A percentile compares a stretch with the other conserved stretches of the same genome.
These are phyloP conservation scores for Stenichneumon culpator DNA, from an alignment of 2,888 invertebrate species.

Conservation along the genomic window DNA sequence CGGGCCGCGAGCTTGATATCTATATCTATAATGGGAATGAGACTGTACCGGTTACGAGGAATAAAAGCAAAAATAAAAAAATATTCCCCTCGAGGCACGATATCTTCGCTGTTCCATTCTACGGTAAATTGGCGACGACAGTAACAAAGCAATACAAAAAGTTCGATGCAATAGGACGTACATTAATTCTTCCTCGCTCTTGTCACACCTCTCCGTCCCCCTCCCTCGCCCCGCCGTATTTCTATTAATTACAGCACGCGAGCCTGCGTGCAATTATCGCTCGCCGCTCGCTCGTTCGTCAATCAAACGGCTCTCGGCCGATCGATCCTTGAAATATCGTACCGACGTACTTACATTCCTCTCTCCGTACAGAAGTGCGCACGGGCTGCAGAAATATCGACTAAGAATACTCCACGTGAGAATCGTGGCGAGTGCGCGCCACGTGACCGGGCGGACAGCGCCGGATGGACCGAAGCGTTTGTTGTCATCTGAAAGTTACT, in stretches of 20 bases:
- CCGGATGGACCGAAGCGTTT: not conserved
- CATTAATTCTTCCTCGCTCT: not conserved
- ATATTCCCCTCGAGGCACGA: not conserved
- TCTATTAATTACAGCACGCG: slow-evolving; percentile 31
- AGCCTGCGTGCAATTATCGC: not conserved
- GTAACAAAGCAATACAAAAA: not conserved
- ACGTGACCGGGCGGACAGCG: not conserved
- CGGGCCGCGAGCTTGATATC: not conserved
- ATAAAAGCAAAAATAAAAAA: not conserved
- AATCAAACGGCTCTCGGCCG: not conserved
- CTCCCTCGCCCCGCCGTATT: not conserved
- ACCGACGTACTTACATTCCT: too few relatives aligned
- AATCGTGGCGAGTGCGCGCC: not conserved
- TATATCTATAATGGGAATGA: slow-evolving; percentile 1
- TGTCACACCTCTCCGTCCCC: slow-evolving; percentile 3
- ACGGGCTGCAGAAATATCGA: too few relatives aligned
- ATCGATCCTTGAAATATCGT: too few relatives aligned
- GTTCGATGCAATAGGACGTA: not conserved
- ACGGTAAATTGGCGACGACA: not conserved
- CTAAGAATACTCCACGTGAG: not conserved
- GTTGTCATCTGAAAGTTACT: not conserved
- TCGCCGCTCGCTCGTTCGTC: slow-evolving; percentile 9
- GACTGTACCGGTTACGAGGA: not conserved
- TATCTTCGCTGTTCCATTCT: not conserved
- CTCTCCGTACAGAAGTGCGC: too few relatives aligned